Conservation (phyloP, 2,113 vertebrate species). For the Meles meles region DNA sequence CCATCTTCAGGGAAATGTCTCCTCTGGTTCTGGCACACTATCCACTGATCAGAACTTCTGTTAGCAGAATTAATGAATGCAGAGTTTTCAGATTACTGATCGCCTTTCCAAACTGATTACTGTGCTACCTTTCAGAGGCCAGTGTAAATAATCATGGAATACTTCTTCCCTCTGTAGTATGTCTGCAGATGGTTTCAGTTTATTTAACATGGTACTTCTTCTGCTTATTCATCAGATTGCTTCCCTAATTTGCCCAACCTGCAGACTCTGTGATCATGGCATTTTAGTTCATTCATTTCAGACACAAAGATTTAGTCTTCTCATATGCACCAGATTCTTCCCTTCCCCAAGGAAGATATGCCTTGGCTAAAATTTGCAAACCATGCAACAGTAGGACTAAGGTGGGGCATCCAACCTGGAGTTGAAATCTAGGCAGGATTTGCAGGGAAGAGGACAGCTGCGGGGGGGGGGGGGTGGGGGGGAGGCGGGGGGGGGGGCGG, state of each 20-base stretch:
- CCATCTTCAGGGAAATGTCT: neutral
- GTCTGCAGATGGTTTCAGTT: neutral
- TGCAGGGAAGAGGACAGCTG: neutral
- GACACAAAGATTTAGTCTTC: neutral
- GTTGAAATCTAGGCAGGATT: neutral
- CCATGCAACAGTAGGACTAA: neutral
- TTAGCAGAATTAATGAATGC: slow-evolving; percentile 26
- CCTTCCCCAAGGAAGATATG: neutral
- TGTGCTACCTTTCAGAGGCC: neutral
- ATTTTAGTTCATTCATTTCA: slow-evolving; percentile 21
- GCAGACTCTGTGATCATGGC: neutral
- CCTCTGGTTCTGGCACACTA: neutral
- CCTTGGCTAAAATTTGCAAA: neutral
- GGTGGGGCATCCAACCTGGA: neutral
- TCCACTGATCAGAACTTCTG: neutral
- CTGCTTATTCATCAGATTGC: neutral
- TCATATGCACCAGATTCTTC: neutral
- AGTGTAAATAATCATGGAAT: neutral
- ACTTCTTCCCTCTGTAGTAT: neutral
- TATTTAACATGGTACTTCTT: neutral
- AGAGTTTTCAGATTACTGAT: slow-evolving; percentile 32
- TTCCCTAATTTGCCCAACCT: slow-evolving; percentile 28
- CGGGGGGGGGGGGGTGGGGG: neutral
- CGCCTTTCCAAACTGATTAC: slow-evolving; percentile 31
- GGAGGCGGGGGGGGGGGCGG: neutral